Evolutionary conservation across 35 echinoderm and acorn worm species (phyloP), one percentile per base, ranked within the genome.

Genomic region (Amphiura filiformis): DNA sequence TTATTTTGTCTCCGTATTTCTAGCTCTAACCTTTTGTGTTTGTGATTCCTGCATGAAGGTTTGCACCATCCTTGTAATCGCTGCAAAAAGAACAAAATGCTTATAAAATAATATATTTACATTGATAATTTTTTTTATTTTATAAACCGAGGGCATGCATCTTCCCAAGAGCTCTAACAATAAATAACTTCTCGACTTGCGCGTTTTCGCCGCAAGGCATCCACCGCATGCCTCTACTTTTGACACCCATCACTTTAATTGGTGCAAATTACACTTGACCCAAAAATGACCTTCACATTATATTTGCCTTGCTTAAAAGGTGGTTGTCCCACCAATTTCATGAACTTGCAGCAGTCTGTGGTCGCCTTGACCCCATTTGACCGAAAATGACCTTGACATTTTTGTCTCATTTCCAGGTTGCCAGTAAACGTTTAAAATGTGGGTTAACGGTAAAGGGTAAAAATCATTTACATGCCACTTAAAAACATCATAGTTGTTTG

Each of bases 1-100:
- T n/a, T n/a, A n/a, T n/a, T n/a, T n/a, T n/a, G n/a, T n/a, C n/a
- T n/a, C n/a, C n/a, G n/a, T n/a, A n/a, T n/a, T n/a, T n/a, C n/a
- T n/a, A n/a, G n/a, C 44, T 41, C 22, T 28, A 52, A 84, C 82
- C 82, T 36, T 57, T 84, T 15, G 82, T 52, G 36, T 64, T 84
- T n/a, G 82, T 44, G 28, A 84, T 84, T n/a, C 82, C 82, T 32
- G 82, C 82, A 84, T 84, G 82, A 22, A 84, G 42, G 26, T 52
- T 52, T 7, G 44, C 44, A 20, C 44, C 44, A 11, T 52, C 44
- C 20, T 52, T 52, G 44, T 52, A 52, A 20, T 52, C 44, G 20
- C 44, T 52, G 44, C 44, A 52, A 52, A 7, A 52, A 52, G 20
- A 52, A 20, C 7, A 52, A 52, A 11, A 52, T 11, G 20, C 44